These are phyloP conservation scores for Trichechus manatus DNA, from an alignment of 2,113 vertebrate species.

Conservation along the genomic window DNA sequence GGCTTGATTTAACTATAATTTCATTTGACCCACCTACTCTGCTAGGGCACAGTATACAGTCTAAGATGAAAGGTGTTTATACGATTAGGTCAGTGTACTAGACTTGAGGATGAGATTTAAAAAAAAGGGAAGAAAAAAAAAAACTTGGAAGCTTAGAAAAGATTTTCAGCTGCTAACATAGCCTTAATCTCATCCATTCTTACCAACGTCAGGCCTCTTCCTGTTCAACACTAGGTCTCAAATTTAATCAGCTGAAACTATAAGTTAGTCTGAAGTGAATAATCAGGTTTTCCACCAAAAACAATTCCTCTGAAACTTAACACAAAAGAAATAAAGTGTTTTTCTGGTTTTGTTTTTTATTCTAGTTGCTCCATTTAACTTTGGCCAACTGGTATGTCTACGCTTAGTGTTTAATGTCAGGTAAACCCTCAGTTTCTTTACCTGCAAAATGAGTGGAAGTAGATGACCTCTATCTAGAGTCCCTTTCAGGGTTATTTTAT, in stretches of 20 bases:
- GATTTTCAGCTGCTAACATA: constrained; percentile 1
- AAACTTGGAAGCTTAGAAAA: background rate
- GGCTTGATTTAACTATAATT: background rate
- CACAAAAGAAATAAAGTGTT: background rate
- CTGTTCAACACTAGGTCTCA: constrained; percentile 14
- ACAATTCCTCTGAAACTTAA: constrained; percentile 17
- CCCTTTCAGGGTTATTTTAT: background rate
- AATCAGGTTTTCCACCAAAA: background rate
- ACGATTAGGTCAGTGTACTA: constrained; percentile 10
- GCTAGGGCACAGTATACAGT: background rate
- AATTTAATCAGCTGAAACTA: constrained; percentile 16
- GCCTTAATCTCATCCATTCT: background rate
- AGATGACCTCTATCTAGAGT: background rate
- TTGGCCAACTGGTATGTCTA: background rate
- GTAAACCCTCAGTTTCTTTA: background rate
- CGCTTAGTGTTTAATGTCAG: background rate
- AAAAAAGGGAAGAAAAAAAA: background rate
- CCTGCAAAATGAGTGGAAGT: background rate
- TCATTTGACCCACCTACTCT: constrained; percentile 5
- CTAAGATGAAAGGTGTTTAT: constrained; percentile 13
- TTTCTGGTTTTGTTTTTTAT: background rate
- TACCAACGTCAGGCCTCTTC: background rate
- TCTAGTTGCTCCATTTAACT: background rate
- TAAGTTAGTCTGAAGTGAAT: constrained; percentile 10
- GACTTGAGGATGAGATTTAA: background rate